Evolutionary conservation across 2,888 invertebrate genomes (phyloP).

Genomic region (Acronicta aceris): DNA sequence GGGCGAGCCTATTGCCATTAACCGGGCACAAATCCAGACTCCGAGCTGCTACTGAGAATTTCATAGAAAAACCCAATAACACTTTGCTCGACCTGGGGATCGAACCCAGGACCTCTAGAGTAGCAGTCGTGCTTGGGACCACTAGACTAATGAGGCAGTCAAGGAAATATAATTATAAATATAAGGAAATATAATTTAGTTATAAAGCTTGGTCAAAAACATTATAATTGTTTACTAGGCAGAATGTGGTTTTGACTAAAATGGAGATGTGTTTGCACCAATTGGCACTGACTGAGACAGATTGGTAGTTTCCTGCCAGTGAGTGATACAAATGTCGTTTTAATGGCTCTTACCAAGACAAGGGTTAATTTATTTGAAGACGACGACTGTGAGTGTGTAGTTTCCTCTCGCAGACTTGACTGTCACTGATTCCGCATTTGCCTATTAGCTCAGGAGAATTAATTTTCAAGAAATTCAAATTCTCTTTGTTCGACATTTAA

Average conservation of each 20-base stretch:
- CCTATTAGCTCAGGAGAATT: conserved; percentile 38
- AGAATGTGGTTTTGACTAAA: conserved; percentile 47
- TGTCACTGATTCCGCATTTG: conserved; percentile 53
- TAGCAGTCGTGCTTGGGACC: too few relatives aligned
- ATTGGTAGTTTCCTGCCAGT: conserved; percentile 81
- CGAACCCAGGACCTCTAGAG: too few relatives aligned
- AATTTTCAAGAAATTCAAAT: conserved; percentile 37
- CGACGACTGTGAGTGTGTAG: conserved; percentile 63
- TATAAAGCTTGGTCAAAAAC: conserved; percentile 2
- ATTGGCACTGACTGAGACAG: conserved; percentile 77
- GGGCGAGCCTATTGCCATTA: too few relatives aligned
- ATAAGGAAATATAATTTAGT: neutral
- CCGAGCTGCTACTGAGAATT: too few relatives aligned
- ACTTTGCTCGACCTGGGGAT: too few relatives aligned
- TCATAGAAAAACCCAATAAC: too few relatives aligned
- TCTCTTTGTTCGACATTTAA: conserved; percentile 20
- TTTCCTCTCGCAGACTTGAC: conserved; percentile 58
- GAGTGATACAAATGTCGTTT: conserved; percentile 77
- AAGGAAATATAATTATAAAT: too few relatives aligned
- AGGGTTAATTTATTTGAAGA: conserved; percentile 78
- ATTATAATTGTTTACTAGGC: conserved; percentile 24
- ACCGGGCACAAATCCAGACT: too few relatives aligned
- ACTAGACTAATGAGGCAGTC: too few relatives aligned
- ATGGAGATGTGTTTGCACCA: conserved; percentile 69
- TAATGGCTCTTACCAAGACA: conserved; percentile 74